phyloP scores from a whole-genome alignment of 2,888 invertebrate genomes.

The Lasioglossum calceatum region DNA sequence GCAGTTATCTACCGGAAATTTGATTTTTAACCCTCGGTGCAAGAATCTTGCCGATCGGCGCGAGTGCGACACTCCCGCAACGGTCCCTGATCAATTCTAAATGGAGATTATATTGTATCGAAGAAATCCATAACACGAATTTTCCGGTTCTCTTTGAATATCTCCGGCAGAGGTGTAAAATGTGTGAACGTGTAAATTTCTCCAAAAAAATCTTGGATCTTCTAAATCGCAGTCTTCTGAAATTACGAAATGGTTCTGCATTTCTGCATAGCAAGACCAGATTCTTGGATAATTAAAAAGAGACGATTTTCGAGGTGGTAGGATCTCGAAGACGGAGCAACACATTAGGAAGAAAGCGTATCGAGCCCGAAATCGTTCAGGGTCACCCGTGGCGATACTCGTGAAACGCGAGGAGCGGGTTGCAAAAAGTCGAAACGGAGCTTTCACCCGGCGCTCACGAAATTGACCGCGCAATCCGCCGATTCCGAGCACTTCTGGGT shows the following conservation, averaged over 20 bases:
- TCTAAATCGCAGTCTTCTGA: no score
- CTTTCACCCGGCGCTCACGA: constrained; percentile 52
- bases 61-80: not conserved
- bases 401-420: not conserved
- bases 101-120: not conserved
- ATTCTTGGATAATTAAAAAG: not conserved
- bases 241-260: no score
- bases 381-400: not conserved
- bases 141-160: not conserved
- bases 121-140: not conserved
- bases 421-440: constrained; percentile 24
- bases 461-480: constrained; percentile 55
- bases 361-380: constrained; percentile 1
- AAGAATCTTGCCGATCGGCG: not conserved
- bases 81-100: not conserved
- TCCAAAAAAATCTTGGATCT: no score
- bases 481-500: constrained; percentile 48
- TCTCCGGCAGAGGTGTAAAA: no score
- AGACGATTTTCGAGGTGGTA: not conserved
- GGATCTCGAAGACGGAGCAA: not conserved
- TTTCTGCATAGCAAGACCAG: no score
- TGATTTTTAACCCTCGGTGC: not conserved
- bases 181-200: no score
- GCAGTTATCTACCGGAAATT: not conserved
- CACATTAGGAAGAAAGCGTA: not conserved